Percentiles rank a stretch among this genome's conserved stretches.
These are phyloP conservation scores for Entomyzon cyanotis DNA, from an alignment of 2,113 vertebrate species.

Conservation along the genomic window DNA sequence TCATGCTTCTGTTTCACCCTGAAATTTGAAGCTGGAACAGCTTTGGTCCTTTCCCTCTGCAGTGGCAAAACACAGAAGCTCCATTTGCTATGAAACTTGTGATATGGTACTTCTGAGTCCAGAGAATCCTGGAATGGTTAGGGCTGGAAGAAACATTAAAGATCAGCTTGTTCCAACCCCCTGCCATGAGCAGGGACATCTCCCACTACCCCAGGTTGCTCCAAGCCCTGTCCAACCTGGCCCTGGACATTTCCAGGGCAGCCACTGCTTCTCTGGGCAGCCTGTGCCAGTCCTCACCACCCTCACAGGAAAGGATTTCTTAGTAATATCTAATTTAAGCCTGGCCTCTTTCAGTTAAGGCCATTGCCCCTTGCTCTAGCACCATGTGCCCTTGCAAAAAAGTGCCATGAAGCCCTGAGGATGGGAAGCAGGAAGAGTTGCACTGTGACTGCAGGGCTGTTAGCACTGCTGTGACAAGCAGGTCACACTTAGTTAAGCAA, in stretches of 20 bases:
- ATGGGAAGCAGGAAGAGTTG: neutral
- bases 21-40: neutral
- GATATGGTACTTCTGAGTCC: neutral
- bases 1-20: neutral
- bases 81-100: neutral
- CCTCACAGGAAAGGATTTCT: neutral
- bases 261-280: neutral
- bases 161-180: neutral
- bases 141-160: neutral
- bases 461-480: neutral
- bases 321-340: neutral
- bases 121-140: neutral
- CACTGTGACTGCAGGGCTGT: neutral
- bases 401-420: neutral
- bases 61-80: neutral
- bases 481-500: neutral
- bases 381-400: no score
- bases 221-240: neutral
- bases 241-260: neutral
- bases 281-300: neutral
- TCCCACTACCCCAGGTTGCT: neutral
- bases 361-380: neutral
- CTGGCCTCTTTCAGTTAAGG: neutral
- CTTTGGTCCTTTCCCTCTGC: neutral
- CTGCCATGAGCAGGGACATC: no score